These are phyloP conservation scores for Ceraclea dissimilis DNA, from an alignment of 2,888 invertebrate genomes.

Conservation along the genomic window DNA sequence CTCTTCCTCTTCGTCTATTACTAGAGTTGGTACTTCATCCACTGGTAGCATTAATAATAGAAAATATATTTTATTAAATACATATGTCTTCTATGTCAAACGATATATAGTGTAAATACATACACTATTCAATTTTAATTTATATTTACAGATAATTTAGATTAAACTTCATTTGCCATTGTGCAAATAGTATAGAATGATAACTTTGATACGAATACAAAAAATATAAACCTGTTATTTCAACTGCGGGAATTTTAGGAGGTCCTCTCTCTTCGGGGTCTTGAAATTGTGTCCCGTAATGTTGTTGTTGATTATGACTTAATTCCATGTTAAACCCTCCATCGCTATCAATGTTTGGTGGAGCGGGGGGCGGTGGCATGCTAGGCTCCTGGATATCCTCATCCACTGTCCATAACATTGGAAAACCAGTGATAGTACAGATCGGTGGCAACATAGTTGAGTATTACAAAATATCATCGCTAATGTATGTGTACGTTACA, in stretches of 20 bases:
- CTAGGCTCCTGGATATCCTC: constrained; percentile 27
- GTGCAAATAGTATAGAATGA: too few species aligned
- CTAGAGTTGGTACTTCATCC: constrained; percentile 22
- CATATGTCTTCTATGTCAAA: too few species aligned
- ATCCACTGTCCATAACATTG: not conserved
- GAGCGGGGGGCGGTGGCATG: constrained; percentile 42
- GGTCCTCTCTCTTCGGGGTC: constrained; percentile 24
- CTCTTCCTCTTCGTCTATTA: constrained; percentile 15
- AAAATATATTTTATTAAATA: not conserved
- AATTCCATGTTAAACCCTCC: constrained; percentile 62
- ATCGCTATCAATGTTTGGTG: constrained; percentile 22
- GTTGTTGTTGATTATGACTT: constrained; percentile 61
- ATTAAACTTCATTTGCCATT: too few species aligned
- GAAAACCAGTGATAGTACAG: not conserved
- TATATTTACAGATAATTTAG: too few species aligned
- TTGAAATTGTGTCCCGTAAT: constrained; percentile 66
- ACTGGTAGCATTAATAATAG: constrained; percentile 10
- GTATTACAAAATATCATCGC: too few species aligned
- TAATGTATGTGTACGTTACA: too few species aligned
- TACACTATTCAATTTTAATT: too few species aligned
- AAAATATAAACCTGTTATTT: not conserved
- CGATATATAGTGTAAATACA: too few species aligned
- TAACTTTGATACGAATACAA: too few species aligned
- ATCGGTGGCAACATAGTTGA: too few species aligned
- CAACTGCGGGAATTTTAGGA: not conserved